Evolutionary conservation across 2,113 vertebrate species (phyloP).

Genomic region (Mesocricetus auratus): DNA sequence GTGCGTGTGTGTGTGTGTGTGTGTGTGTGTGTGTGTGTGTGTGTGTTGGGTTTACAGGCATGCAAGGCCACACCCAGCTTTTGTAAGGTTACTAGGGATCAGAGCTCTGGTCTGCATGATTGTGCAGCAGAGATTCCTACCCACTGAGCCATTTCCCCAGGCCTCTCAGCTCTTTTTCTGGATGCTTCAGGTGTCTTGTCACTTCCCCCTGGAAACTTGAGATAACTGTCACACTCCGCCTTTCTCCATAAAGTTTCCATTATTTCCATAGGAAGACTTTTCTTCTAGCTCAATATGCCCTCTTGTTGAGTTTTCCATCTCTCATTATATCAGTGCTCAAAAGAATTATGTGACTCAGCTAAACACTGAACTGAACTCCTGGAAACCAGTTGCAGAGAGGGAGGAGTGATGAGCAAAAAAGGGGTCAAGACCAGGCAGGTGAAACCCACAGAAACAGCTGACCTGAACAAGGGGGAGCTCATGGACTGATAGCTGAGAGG

Average conservation of each 20-base stretch:
- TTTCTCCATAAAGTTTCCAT: not conserved
- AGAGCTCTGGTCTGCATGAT: not conserved
- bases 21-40: not conserved
- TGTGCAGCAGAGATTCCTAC: not conserved
- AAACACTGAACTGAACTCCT: no score
- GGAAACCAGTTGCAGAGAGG: no score
- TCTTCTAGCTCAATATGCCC: not conserved
- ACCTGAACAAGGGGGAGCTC: no score
- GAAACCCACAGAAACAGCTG: no score
- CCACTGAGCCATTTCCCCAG: not conserved
- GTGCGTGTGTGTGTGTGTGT: not conserved
- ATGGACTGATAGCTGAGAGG: no score
- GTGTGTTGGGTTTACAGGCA: no score
- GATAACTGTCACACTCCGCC: not conserved
- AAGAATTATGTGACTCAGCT: not conserved
- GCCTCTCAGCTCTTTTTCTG: not conserved
- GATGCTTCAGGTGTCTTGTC: not conserved
- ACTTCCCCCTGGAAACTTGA: not conserved
- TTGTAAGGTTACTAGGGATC: not conserved
- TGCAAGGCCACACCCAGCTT: not conserved
- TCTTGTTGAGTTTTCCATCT: not conserved
- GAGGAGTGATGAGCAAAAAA: no score
- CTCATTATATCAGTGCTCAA: not conserved
- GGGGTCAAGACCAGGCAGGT: no score
- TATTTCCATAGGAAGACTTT: constrained; percentile 11